Evolutionary conservation across 2,113 vertebrate genomes (phyloP), one percentile per base, ranked within the genome.

Genomic region (Caretta caretta): DNA sequence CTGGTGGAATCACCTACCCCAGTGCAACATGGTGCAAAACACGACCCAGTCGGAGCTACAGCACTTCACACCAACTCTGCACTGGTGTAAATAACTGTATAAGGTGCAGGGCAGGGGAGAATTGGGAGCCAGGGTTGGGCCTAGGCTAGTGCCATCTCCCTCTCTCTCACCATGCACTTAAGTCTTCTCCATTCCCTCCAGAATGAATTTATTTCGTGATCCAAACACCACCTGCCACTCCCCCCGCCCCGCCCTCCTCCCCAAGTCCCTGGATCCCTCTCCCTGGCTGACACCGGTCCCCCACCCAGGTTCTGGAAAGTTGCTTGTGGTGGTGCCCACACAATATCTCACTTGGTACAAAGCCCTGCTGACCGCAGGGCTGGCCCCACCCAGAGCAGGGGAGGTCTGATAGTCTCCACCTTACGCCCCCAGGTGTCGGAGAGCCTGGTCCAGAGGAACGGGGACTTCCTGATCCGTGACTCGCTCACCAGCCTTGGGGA

Each of bases 401-500:
- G n/a, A 50, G 27, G 25, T 46, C 6, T 19, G 8, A 53, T 20
- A 6, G 5, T 59, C 59, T 95, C 19, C 83, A 5, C 35, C 88
- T 81, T 76, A 50, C 53, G 42, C 81, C 54, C 22, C 10, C 94
- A 99, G 99, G 99, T 99, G 57, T 99, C 99, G 0, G 99, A 99
- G 98, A 99, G 99, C 49, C 97, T 99, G 82, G 99, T 99, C 51
- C 96, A 99, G 92, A 98, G 99, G 51, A 99, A 99, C 0, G 99
- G 99, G 0, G 99, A 99, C 95, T 99, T 99, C 97, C 98, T 99
- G 29, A 99, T 99, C 88, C 99, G 99, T 0, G 99, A 99, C 97
- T 99, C 99, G 0, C 98, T 99, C 96, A 99, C 99, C 94, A 99
- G 98, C 69, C 96, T 98, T 75, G 99, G 99, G 0, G 99, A 99